A percentile compares a stretch with the other conserved stretches of the same genome.
Conservation (phyloP, 2,797 vertebrate genomes). For the Oryzias dopingdopingensis region DNA sequence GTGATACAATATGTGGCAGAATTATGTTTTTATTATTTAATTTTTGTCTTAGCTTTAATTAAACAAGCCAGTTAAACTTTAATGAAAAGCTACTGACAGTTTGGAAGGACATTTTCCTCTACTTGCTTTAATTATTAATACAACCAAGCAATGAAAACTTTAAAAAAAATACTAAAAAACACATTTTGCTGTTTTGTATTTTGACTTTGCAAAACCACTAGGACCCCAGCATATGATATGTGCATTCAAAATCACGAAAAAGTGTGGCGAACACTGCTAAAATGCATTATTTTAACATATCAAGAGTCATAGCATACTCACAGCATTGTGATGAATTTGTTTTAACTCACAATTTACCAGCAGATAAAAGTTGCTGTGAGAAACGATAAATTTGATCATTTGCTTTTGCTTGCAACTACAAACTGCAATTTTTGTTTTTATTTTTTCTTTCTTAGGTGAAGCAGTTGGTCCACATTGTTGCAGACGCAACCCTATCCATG, state of each 20-base stretch:
- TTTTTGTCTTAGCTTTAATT: background rate
- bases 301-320: too few relatives aligned
- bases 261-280: too few relatives aligned
- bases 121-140: too few relatives aligned
- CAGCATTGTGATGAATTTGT: too few relatives aligned
- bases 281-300: too few relatives aligned
- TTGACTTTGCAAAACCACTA: too few relatives aligned
- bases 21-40: background rate
- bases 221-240: too few relatives aligned
- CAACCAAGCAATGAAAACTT: background rate
- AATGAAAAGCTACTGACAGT: constrained; percentile 6
- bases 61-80: background rate
- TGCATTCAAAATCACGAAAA: too few relatives aligned
- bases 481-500: constrained; percentile 30
- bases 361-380: background rate
- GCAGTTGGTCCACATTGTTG: constrained; percentile 38
- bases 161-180: background rate
- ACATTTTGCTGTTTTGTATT: background rate
- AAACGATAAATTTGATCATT: constrained; percentile 14
- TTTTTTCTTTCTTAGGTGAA: constrained; percentile 8
- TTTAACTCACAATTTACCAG: background rate
- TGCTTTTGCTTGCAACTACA: constrained; percentile 16
- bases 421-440: constrained; percentile 20
- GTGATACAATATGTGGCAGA: constrained; percentile 2
- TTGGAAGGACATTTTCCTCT: background rate